A percentile compares a stretch with the other conserved stretches of the same genome.
phyloP scores from a whole-genome alignment of 2,797 vertebrate genomes.

The Lagocephalus sceleratus region DNA sequence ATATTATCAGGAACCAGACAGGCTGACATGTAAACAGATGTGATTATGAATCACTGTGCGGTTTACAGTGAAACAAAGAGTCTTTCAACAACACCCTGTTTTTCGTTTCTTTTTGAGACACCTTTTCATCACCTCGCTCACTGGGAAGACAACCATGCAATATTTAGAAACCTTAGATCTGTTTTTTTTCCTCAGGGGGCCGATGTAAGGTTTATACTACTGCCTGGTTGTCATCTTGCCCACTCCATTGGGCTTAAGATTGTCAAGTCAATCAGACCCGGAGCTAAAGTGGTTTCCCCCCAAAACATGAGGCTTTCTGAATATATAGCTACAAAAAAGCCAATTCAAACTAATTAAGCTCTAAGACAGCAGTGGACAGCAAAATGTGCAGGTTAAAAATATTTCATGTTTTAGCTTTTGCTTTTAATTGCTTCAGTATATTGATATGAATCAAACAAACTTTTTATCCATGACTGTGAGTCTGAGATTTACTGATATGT shows the following conservation, averaged over 20 bases:
- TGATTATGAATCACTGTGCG: slow-evolving; percentile 46
- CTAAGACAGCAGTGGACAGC: no score
- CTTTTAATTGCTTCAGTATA: no score
- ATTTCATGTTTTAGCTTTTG: no score
- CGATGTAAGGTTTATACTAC: slow-evolving; percentile 42
- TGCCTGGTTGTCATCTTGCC: slow-evolving; percentile 22
- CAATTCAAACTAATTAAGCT: no score
- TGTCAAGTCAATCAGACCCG: slow-evolving; percentile 12
- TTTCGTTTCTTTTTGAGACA: slow-evolving; percentile 41
- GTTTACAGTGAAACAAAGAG: slow-evolving; percentile 54
- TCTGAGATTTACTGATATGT: no score
- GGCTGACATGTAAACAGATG: slow-evolving; percentile 48
- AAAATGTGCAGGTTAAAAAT: no score
- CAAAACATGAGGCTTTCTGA: no score
- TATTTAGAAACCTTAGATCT: slow-evolving; percentile 45
- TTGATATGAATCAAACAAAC: no score
- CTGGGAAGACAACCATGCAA: slow-evolving; percentile 45
- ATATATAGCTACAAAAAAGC: no score
- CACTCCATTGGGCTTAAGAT: slow-evolving; percentile 15
- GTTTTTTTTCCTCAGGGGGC: slow-evolving; percentile 15
- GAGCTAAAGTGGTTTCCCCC: not conserved
- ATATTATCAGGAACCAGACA: slow-evolving; percentile 56
- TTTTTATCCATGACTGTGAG: no score
- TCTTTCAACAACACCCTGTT: slow-evolving; percentile 40
- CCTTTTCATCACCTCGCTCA: slow-evolving; percentile 44